Percentiles rank a stretch among this genome's conserved stretches.
These are phyloP conservation scores for Periophthalmus modestus DNA, from an alignment of 2,113 vertebrate genomes.

Conservation along the genomic window DNA sequence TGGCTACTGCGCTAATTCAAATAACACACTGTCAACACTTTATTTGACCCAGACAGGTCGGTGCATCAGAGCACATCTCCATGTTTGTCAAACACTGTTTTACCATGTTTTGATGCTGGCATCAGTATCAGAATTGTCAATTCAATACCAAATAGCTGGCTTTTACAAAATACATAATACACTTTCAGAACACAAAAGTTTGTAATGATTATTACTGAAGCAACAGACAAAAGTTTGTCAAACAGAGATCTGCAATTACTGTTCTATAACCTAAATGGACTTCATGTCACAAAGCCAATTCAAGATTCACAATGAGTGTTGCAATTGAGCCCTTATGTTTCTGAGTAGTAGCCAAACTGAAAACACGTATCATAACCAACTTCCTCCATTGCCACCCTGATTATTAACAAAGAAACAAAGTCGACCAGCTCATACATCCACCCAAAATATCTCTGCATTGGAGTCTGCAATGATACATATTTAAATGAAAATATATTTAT, in stretches of 20 bases:
- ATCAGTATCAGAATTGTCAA: conserved; percentile 67
- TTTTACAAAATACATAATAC: conserved; percentile 75
- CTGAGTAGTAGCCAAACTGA: conserved; percentile 77
- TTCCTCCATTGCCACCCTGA: conserved; percentile 53
- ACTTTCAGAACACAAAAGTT: conserved; percentile 76
- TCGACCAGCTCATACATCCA: conserved; percentile 70
- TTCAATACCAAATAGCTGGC: conserved; percentile 71
- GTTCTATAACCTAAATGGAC: conserved; percentile 72
- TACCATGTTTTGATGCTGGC: conserved; percentile 66
- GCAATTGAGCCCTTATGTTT: conserved; percentile 81
- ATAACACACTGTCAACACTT: conserved; percentile 74
- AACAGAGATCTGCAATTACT: conserved; percentile 71
- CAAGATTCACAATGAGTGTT: conserved; percentile 79
- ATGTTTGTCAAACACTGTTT: conserved; percentile 62
- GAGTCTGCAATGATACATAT: conserved; percentile 78
- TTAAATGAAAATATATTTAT: conserved; percentile 83
- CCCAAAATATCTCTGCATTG: conserved; percentile 75
- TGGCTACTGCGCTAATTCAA: conserved; percentile 73
- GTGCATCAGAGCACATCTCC: conserved; percentile 56
- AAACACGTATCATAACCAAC: conserved; percentile 71
- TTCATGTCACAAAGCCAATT: conserved; percentile 77
- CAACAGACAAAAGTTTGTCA: conserved; percentile 73
- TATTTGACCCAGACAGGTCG: conserved; percentile 60
- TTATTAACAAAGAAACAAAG: conserved; percentile 77
- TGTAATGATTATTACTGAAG: conserved; percentile 73